Conservation (phyloP, 2,888 invertebrate species). For the Mesoligia furuncula region DNA sequence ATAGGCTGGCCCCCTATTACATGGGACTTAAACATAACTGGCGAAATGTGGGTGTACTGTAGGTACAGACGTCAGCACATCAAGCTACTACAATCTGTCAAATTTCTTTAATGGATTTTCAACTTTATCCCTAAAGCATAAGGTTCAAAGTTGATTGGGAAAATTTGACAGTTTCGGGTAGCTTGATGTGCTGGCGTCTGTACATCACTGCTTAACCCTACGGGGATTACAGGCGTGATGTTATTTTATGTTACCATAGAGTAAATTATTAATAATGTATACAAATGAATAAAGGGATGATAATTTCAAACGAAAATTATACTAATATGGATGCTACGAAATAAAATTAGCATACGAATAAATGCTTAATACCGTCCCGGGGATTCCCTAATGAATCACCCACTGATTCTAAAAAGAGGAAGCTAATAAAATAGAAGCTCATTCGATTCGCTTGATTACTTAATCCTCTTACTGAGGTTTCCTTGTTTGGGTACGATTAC, state of each 20-base stretch:
- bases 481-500: not conserved
- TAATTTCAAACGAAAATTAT: not conserved
- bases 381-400: conserved; percentile 3
- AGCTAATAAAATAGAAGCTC: conserved; percentile 14
- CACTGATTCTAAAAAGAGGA: conserved; percentile 9
- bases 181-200: too few species aligned
- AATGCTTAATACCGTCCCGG: not conserved
- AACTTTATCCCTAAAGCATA: too few species aligned
- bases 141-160: too few species aligned
- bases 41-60: not conserved
- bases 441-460: conserved; percentile 25
- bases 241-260: not conserved
- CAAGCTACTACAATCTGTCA: too few species aligned
- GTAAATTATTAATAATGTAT: not conserved
- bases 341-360: not conserved
- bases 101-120: too few species aligned
- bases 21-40: not conserved
- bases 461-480: conserved; percentile 20
- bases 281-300: conserved; percentile 1
- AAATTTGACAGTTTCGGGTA: too few species aligned
- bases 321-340: not conserved
- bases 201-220: not conserved
- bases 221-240: not conserved
- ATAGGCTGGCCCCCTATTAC: not conserved
- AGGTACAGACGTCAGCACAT: too few species aligned